A percentile compares a stretch with the other conserved stretches of the same genome.
phyloP scores from a whole-genome alignment of 1,140 invertebrate genomes.

The Drosophila funebris region DNA sequence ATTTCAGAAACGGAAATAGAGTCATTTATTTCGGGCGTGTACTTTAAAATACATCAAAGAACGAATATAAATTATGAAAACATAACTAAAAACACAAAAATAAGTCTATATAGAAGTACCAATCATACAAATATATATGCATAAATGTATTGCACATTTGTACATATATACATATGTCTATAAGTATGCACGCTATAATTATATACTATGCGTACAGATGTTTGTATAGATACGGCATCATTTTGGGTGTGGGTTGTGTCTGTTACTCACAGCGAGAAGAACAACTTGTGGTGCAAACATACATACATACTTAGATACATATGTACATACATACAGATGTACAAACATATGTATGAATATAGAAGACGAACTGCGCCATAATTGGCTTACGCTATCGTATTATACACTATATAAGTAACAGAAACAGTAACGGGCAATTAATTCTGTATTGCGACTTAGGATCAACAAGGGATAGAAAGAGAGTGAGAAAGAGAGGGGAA shows the following conservation, averaged over 20 bases:
- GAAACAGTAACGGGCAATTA: slow-evolving; percentile 64
- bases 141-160: not conserved
- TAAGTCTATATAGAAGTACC: slow-evolving; percentile 4
- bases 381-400: slow-evolving; percentile 66
- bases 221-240: slow-evolving; percentile 33
- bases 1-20: slow-evolving; percentile 32
- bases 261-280: slow-evolving; percentile 39
- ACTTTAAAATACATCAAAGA: slow-evolving; percentile 40
- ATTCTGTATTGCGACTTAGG: slow-evolving; percentile 38
- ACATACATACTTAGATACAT: slow-evolving; percentile 5
- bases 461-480: slow-evolving; percentile 5
- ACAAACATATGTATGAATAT: slow-evolving; percentile 14
- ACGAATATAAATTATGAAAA: slow-evolving; percentile 22
- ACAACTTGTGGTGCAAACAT: slow-evolving; percentile 58
- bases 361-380: slow-evolving; percentile 64
- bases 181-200: slow-evolving; percentile 43
- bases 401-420: slow-evolving; percentile 27
- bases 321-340: slow-evolving; percentile 4
- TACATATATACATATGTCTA: slow-evolving; percentile 15
- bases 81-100: slow-evolving; percentile 21
- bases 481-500: not conserved
- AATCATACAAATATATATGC: slow-evolving; percentile 23
- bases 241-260: slow-evolving; percentile 71
- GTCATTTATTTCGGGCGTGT: slow-evolving; percentile 25
- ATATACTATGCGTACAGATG: slow-evolving; percentile 11